Conservation (phyloP, 2,113 vertebrate species). For the Sinocyclocheilus rhinocerous region DNA sequence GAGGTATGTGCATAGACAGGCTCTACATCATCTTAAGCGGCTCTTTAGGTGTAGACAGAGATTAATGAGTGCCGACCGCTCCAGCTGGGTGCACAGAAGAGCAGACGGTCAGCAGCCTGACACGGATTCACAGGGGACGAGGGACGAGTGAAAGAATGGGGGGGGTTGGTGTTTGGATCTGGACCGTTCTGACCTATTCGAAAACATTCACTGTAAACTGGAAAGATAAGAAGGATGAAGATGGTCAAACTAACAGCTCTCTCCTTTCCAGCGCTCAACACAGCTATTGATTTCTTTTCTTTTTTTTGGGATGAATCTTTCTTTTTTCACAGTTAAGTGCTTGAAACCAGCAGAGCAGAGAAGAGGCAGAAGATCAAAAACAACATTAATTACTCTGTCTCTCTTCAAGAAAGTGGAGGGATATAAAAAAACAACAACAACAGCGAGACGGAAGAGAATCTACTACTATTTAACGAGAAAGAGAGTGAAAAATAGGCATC, state of each 20-base stretch:
- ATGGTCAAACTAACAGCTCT: slow-evolving; percentile 36
- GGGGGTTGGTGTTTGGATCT: slow-evolving; percentile 24
- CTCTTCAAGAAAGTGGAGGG: no score
- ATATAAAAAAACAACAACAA: no score
- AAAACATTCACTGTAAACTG: slow-evolving; percentile 1
- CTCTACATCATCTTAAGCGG: slow-evolving; percentile 83
- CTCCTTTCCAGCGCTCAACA: slow-evolving; percentile 35
- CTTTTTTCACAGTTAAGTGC: no score
- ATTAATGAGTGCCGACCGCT: slow-evolving; percentile 75
- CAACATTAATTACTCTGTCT: no score
- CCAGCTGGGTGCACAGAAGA: slow-evolving; percentile 74
- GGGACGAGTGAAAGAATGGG: slow-evolving; percentile 21
- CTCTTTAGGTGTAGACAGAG: slow-evolving; percentile 81
- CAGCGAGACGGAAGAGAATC: no score
- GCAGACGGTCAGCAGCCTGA: slow-evolving; percentile 65
- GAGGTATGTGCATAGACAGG: slow-evolving; percentile 77
- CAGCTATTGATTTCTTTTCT: slow-evolving; percentile 50
- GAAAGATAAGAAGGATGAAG: slow-evolving; percentile 19
- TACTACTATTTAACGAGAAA: no score
- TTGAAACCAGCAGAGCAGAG: no score
- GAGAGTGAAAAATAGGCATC: no score
- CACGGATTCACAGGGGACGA: slow-evolving; percentile 54
- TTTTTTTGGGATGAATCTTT: slow-evolving; percentile 53
- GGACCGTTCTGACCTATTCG: not conserved
- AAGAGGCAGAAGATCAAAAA: no score